Evolutionary conservation across 2,797 vertebrate genomes (phyloP).

Genomic region (Chiroxiphia lanceolata): DNA sequence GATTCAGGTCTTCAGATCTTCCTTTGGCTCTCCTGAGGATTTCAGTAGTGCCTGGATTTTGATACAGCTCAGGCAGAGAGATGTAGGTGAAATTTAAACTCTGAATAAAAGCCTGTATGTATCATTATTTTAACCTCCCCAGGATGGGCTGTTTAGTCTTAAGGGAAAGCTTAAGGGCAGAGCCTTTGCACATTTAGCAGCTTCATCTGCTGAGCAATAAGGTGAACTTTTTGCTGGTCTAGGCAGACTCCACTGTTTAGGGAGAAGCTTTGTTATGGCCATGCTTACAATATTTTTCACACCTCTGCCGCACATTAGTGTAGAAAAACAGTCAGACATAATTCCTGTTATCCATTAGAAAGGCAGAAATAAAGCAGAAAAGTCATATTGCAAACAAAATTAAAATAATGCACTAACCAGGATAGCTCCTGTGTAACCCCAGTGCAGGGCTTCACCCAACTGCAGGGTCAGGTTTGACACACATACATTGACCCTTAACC

Average conservation of each 20-base stretch:
- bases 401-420: neutral
- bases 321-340: neutral
- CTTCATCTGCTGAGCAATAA: neutral
- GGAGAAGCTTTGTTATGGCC: neutral
- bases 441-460: neutral
- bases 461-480: neutral
- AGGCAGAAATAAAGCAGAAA: neutral
- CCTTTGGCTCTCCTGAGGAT: slow-evolving; percentile 3
- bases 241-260: neutral
- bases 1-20: slow-evolving; percentile 59
- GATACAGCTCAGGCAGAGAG: neutral
- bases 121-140: slow-evolving; percentile 7
- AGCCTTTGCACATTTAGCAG: slow-evolving; percentile 3
- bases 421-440: neutral
- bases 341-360: neutral
- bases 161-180: neutral
- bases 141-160: neutral
- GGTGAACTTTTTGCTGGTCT: neutral
- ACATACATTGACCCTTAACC: neutral
- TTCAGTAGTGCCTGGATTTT: slow-evolving; percentile 51
- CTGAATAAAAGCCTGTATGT: slow-evolving; percentile 14
- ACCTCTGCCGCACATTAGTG: neutral
- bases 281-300: neutral
- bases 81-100: slow-evolving; percentile 47
- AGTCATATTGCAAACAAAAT: neutral